Percentiles rank a stretch among this genome's conserved stretches.
Conservation (phyloP, 2,888 invertebrate genomes). For the Microchrysa polita region DNA sequence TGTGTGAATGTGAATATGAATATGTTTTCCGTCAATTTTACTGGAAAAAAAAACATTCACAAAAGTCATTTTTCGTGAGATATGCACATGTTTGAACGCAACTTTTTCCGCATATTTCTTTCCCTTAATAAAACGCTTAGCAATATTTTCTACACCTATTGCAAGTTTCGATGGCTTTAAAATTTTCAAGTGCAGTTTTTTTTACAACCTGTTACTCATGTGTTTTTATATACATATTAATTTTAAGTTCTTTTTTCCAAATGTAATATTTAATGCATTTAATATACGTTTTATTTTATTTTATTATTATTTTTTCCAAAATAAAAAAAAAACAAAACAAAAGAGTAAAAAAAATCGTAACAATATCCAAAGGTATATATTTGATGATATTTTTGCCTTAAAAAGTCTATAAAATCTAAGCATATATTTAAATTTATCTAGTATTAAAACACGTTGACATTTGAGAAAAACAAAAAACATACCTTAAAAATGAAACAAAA, state of each 20-base stretch:
- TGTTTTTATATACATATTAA: slow-evolving; percentile 9
- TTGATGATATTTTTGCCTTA: slow-evolving; percentile 56
- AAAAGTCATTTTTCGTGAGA: too few species aligned
- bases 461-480: slow-evolving; percentile 33
- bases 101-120: neutral
- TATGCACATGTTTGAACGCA: too few species aligned
- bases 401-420: slow-evolving; percentile 51
- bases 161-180: neutral
- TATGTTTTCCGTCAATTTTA: too few species aligned
- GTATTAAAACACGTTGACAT: slow-evolving; percentile 43
- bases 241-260: slow-evolving; percentile 11
- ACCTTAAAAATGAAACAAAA: slow-evolving; percentile 39
- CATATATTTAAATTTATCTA: slow-evolving; percentile 45
- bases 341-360: slow-evolving; percentile 47
- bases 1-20: too few species aligned
- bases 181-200: slow-evolving; percentile 41
- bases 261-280: slow-evolving; percentile 46
- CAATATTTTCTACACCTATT: slow-evolving; percentile 1
- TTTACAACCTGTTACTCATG: slow-evolving; percentile 8
- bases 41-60: too few species aligned
- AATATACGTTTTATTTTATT: slow-evolving; percentile 45
- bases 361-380: slow-evolving; percentile 54
- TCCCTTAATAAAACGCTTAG: slow-evolving; percentile 23
- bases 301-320: slow-evolving; percentile 5
- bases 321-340: slow-evolving; percentile 37